A percentile compares a stretch with the other conserved stretches of the same genome.
Conservation (phyloP, 1,140 invertebrate species). For the Pachypsylla venusta region DNA sequence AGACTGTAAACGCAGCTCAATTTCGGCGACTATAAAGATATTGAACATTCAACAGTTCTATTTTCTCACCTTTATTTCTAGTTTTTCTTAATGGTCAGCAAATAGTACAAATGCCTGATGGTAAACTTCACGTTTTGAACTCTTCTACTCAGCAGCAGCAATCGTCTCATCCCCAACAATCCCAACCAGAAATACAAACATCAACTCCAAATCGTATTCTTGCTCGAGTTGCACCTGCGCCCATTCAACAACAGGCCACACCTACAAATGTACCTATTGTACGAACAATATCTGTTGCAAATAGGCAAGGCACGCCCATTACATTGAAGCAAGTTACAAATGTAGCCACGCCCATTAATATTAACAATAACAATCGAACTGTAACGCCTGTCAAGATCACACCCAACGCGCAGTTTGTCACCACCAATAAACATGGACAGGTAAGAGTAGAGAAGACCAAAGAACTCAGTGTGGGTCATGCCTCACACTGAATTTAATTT, state of each 20-base stretch:
- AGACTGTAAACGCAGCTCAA: no score
- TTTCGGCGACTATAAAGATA: no score
- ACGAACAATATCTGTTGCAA: neutral
- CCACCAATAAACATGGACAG: constrained; percentile 1
- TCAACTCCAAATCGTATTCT: neutral
- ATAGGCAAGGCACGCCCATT: constrained; percentile 5
- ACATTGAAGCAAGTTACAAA: neutral
- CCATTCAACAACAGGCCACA: neutral
- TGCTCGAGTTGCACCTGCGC: neutral
- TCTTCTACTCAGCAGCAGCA: constrained; percentile 9
- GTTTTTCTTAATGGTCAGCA: no score
- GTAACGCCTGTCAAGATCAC: constrained; percentile 14
- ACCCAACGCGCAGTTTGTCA: neutral
- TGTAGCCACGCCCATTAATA: neutral
- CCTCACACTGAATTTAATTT: no score
- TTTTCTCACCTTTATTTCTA: no score
- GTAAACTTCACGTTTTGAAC: constrained; percentile 70
- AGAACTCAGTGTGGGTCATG: no score
- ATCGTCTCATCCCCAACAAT: constrained; percentile 21
- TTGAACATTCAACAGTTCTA: no score
- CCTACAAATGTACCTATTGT: constrained; percentile 4
- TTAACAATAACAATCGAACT: constrained; percentile 1
- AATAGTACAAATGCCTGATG: constrained; percentile 84
- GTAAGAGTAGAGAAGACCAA: no score
- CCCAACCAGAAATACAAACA: constrained; percentile 22